These are phyloP conservation scores for Garra rufa DNA, from an alignment of 2,113 vertebrate species.

Conservation along the genomic window DNA sequence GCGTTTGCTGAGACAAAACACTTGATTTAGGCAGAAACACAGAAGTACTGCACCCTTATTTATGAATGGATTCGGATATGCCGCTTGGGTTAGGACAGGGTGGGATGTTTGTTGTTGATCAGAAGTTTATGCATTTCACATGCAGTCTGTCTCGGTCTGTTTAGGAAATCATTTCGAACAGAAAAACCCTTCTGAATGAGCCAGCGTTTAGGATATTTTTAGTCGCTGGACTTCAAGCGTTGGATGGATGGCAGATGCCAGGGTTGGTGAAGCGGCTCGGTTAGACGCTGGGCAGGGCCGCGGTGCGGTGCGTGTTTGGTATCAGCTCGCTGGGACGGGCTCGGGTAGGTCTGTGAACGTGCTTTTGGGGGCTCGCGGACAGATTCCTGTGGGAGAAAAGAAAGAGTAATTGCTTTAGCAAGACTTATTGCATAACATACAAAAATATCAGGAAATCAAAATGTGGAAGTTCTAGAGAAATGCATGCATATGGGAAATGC, in stretches of 20 bases:
- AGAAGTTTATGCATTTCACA: neutral
- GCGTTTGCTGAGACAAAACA: neutral
- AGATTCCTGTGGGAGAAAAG: slow-evolving; percentile 51
- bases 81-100: neutral
- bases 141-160: neutral
- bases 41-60: neutral
- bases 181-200: slow-evolving; percentile 19
- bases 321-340: slow-evolving; percentile 54
- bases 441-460: neutral
- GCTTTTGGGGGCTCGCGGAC: slow-evolving; percentile 49
- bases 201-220: slow-evolving; percentile 46
- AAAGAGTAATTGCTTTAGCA: neutral
- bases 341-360: slow-evolving; percentile 47
- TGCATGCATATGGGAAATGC: neutral
- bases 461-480: neutral
- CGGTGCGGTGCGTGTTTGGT: slow-evolving; percentile 42
- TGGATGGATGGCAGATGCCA: slow-evolving; percentile 53
- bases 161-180: slow-evolving; percentile 42
- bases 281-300: slow-evolving; percentile 40
- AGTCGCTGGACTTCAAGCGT: slow-evolving; percentile 46
- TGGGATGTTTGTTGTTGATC: slow-evolving; percentile 5
- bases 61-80: neutral
- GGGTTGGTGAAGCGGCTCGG: slow-evolving; percentile 30
- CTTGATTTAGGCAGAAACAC: neutral
- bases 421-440: no score